Conservation (phyloP, 2,113 vertebrate genomes). For the Sitta europaea region DNA sequence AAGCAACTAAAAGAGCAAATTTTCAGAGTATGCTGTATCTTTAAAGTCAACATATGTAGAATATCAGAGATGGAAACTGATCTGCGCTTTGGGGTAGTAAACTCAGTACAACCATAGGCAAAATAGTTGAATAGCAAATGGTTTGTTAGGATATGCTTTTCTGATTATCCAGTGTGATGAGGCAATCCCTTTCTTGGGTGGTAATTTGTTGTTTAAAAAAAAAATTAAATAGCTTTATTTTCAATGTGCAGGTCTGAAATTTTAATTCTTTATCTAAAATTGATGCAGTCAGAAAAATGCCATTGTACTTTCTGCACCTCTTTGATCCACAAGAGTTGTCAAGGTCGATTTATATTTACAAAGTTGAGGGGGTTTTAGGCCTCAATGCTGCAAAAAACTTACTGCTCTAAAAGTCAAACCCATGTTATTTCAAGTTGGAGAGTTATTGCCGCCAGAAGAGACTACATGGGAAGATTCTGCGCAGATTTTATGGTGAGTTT, state of each 20-base stretch:
- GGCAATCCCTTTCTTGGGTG: neutral
- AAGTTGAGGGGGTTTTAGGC: rapidly evolving
- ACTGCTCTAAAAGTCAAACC: neutral
- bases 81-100: neutral
- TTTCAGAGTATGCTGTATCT: neutral
- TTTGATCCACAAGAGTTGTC: neutral
- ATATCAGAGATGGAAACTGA: neutral
- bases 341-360: neutral
- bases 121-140: neutral
- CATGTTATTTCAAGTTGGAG: neutral
- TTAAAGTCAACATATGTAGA: neutral
- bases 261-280: neutral
- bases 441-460: neutral
- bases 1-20: neutral
- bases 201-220: neutral
- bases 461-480: neutral
- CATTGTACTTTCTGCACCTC: neutral
- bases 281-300: neutral
- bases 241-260: neutral
- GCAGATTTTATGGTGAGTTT: neutral
- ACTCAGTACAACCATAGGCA: neutral
- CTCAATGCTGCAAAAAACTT: neutral
- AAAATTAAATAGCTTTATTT: neutral
- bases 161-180: neutral
- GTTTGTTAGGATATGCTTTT: neutral